Evolutionary conservation across 2,888 invertebrate genomes (phyloP), one percentile per base, ranked within the genome.

Genomic region (Folsomia manolachei): DNA sequence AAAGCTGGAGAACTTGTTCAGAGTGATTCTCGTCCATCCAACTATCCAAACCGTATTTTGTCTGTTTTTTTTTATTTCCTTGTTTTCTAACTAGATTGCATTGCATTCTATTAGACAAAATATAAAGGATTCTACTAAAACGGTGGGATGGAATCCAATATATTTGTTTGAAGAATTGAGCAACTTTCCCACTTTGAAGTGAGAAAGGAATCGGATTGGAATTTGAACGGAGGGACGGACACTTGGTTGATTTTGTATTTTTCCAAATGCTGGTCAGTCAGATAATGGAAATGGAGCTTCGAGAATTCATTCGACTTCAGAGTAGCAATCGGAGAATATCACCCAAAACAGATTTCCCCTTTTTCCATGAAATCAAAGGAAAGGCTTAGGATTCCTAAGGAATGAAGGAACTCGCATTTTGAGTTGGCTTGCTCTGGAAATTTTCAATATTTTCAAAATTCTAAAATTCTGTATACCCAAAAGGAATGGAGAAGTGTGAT

Each of bases 71-170:
- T 56, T 56, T 56, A 56, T n/a, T 56, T 21, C 19, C 56, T 56
- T 56, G 56, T 56, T 56, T 56, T n/a, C 56, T 21, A 19, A 56
- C 19, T 56, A 56, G n/a, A 56, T 56, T 56, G 56, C 56, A 21
- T 56, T 56, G 56, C 56, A 56, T 56, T 56, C 56, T 56, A 56
- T 56, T 56, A 56, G 39, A 39, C 39, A 39, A 39, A 56, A 56
- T 51, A 51, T 56, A 56, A 56, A 56, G 21, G 56, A 21, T 4
- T 56, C n/a, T n/a, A n/a, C n/a, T n/a, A n/a, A n/a, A n/a, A n/a
- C n/a, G n/a, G n/a, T n/a, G n/a, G n/a, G n/a, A n/a, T n/a, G n/a
- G n/a, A n/a, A n/a, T n/a, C 56, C 56, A 56, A 56, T 56, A 56
- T 56, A 39, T 39, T 39, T 39, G 14, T 39, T 39, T 39, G 39